Percentiles rank a stretch among this genome's conserved stretches.
phyloP scores from a whole-genome alignment of 1,140 invertebrate genomes.

The Tribolium castaneum region DNA sequence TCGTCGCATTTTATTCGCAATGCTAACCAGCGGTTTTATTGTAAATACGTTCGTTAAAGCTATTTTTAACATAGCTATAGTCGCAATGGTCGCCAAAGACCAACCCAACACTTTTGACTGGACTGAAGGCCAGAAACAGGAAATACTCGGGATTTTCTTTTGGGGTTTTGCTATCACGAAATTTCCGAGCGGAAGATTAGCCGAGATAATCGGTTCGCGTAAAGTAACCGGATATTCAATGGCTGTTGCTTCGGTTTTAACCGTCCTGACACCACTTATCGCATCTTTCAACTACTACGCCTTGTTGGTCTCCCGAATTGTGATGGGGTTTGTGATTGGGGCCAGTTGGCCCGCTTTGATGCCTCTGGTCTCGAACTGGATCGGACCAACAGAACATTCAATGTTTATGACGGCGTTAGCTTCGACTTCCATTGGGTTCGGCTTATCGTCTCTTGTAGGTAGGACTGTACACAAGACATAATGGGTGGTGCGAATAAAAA shows the following conservation, averaged over 20 bases:
- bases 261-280: background rate
- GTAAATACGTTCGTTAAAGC: background rate
- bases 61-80: constrained; percentile 1
- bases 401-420: background rate
- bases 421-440: background rate
- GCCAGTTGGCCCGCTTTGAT: background rate
- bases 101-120: background rate
- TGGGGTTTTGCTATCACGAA: constrained; percentile 15
- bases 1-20: background rate
- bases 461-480: background rate
- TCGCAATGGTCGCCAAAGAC: background rate
- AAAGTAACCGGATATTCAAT: background rate
- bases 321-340: background rate
- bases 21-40: background rate
- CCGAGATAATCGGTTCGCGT: background rate
- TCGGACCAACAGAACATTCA: background rate
- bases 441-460: background rate
- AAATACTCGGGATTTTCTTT: constrained; percentile 1
- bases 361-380: background rate
- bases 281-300: constrained; percentile 1
- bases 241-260: background rate
- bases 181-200: constrained; percentile 5
- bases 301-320: background rate
- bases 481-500: too few relatives aligned
- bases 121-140: background rate